phyloP scores from a whole-genome alignment of 2,113 vertebrate species.

The Clarias batrachus region DNA sequence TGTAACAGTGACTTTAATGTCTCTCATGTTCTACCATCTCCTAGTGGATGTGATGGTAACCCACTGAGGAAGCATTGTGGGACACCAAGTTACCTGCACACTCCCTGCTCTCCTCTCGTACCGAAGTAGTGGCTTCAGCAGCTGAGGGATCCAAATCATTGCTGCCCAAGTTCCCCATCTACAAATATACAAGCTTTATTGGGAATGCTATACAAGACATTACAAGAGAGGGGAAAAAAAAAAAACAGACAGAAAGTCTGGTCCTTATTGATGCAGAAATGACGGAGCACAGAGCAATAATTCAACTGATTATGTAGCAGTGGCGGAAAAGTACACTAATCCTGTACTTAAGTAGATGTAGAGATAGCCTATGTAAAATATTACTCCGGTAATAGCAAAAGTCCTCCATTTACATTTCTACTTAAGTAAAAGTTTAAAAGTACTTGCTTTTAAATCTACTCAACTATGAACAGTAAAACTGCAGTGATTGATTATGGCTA shows the following conservation, averaged over 20 bases:
- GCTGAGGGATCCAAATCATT: constrained; percentile 43
- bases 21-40: background rate
- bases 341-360: no score
- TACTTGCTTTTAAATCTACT: no score
- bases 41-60: background rate
- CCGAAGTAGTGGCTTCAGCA: constrained; percentile 27
- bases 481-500: no score
- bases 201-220: background rate
- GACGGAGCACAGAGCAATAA: background rate
- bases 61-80: background rate
- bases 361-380: no score
- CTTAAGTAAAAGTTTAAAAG: no score
- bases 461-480: no score
- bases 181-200: constrained; percentile 40
- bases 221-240: background rate
- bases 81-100: constrained; percentile 9
- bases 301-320: background rate
- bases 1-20: background rate
- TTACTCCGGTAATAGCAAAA: no score
- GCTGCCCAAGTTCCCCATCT: constrained; percentile 54
- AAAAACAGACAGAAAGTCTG: background rate
- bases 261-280: background rate
- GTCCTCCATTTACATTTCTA: no score
- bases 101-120: constrained; percentile 37
- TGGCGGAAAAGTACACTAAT: no score